Conservation (phyloP, 2,888 invertebrate species). For the Hylaea fasciaria region DNA sequence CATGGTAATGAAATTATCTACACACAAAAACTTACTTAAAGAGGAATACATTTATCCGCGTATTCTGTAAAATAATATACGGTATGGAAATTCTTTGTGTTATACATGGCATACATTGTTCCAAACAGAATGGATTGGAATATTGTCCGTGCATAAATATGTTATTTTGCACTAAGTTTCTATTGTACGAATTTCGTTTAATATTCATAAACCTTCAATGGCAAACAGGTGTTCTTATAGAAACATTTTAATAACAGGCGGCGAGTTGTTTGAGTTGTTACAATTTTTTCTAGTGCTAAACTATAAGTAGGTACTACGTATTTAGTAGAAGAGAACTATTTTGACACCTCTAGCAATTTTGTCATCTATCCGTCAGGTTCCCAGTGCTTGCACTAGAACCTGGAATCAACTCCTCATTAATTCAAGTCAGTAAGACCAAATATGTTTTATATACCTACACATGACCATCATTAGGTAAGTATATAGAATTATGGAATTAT, state of each 20-base stretch:
- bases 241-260: not conserved
- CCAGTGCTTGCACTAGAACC: not conserved
- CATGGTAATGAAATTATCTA: conserved; percentile 19
- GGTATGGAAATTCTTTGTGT: conserved; percentile 36
- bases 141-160: too few relatives aligned
- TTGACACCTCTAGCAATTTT: not conserved
- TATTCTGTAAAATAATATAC: conserved; percentile 38
- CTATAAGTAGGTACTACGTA: too few relatives aligned
- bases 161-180: too few relatives aligned
- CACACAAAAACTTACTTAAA: conserved; percentile 14
- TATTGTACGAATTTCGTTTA: too few relatives aligned
- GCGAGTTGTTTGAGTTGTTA: conserved; percentile 4
- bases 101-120: conserved; percentile 23
- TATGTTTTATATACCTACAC: conserved; percentile 15
- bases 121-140: not conserved
- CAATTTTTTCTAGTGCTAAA: not conserved
- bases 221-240: not conserved
- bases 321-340: not conserved
- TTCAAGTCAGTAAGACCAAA: conserved; percentile 21
- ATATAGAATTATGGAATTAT: conserved; percentile 28
- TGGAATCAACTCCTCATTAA: not conserved
- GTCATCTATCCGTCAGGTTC: conserved; percentile 12
- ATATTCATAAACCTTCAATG: not conserved
- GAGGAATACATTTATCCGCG: conserved; percentile 18
- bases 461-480: conserved; percentile 20